Percentiles rank a stretch among this genome's conserved stretches.
Evolutionary conservation across 2,113 vertebrate genomes (phyloP).

Genomic region (Calonectris borealis): DNA sequence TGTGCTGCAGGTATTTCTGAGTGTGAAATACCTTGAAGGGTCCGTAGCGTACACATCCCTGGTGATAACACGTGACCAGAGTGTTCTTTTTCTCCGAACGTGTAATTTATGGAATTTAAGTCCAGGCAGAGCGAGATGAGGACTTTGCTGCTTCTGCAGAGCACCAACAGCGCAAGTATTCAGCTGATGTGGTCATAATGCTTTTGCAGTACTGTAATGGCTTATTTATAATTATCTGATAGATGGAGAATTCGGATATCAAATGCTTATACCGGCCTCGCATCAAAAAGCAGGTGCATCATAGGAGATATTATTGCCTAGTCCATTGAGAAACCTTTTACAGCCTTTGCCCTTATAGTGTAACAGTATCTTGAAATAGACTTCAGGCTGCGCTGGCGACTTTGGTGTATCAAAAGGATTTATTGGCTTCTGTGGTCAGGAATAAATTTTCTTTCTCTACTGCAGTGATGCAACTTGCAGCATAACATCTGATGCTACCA

Average conservation of each 20-base stretch:
- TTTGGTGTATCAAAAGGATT: neutral
- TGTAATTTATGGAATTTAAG: neutral
- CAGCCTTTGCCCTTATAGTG: neutral
- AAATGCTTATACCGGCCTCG: neutral
- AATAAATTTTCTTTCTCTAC: neutral
- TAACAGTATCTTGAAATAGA: neutral
- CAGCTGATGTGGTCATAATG: neutral
- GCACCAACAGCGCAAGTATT: neutral
- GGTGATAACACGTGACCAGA: neutral
- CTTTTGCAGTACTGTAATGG: neutral
- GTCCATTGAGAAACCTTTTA: neutral
- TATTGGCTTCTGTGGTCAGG: neutral
- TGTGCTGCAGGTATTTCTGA: neutral
- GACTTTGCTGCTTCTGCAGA: neutral
- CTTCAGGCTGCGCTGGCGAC: rapidly evolving
- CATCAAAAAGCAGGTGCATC: neutral
- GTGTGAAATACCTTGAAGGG: neutral
- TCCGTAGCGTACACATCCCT: neutral
- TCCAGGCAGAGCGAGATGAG: neutral
- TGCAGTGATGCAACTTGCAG: neutral
- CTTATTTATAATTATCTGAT: neutral
- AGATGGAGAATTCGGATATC: rapidly evolving
- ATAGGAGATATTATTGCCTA: neutral
- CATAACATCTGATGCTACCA: neutral
- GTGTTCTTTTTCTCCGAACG: neutral